A percentile compares a stretch with the other conserved stretches of the same genome.
Conservation (phyloP, 2,113 vertebrate genomes). For the Diadophis punctatus region DNA sequence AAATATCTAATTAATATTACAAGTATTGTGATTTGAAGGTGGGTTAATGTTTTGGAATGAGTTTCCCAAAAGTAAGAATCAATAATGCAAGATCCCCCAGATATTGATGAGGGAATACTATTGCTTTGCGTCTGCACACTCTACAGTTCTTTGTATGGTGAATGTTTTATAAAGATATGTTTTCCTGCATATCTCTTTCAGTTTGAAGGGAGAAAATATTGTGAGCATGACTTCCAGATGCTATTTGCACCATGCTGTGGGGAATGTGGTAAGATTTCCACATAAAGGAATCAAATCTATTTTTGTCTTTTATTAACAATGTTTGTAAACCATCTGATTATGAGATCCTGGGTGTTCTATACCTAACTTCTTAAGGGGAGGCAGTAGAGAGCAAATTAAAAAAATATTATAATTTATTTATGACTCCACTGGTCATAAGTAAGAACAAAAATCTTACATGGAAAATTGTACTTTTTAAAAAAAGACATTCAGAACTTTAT, state of each 20-base stretch:
- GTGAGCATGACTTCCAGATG: slow-evolving; percentile 79
- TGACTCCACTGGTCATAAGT: neutral
- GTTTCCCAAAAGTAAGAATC: neutral
- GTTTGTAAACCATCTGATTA: neutral
- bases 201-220: slow-evolving; percentile 79
- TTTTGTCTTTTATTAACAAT: neutral
- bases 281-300: neutral
- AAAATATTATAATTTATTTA: neutral
- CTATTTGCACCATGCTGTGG: slow-evolving; percentile 77
- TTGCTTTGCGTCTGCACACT: neutral
- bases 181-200: slow-evolving; percentile 43
- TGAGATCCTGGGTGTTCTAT: neutral
- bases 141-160: neutral
- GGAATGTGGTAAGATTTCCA: slow-evolving; percentile 68
- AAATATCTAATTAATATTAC: neutral
- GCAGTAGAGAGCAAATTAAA: neutral
- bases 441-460: neutral
- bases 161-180: neutral
- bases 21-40: neutral
- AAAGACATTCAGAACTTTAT: neutral
- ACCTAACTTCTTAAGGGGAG: neutral
- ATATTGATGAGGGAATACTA: neutral
- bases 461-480: neutral
- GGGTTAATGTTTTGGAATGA: neutral
- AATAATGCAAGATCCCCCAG: neutral